Evolutionary conservation across 2,797 vertebrate genomes (phyloP).

Genomic region (Sorex maritimensis): DNA sequence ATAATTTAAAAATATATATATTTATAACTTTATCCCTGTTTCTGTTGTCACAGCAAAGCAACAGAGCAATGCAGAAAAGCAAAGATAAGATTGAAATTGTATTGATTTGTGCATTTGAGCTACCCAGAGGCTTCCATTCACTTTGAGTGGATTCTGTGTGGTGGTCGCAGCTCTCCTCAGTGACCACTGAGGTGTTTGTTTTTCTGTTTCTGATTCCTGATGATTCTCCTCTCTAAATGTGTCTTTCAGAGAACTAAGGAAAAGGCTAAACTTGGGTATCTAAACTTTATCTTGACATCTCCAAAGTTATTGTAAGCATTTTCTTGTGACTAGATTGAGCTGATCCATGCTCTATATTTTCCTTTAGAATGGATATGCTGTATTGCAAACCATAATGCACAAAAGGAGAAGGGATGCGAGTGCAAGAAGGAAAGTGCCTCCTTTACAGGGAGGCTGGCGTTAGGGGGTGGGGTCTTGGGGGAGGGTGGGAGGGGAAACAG

Average conservation of each 20-base stretch:
- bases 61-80: neutral
- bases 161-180: neutral
- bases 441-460: too few species aligned
- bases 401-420: too few species aligned
- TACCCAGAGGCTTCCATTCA: neutral
- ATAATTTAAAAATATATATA: constrained; percentile 28
- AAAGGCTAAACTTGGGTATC: neutral
- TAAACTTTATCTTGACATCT: constrained; percentile 31
- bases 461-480: too few species aligned
- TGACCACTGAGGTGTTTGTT: constrained; percentile 35
- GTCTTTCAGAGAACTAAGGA: constrained; percentile 44
- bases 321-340: constrained; percentile 16
- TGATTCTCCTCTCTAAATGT: neutral
- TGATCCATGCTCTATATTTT: neutral
- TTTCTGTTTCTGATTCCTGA: neutral
- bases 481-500: too few species aligned
- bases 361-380: constrained; percentile 31
- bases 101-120: constrained; percentile 40
- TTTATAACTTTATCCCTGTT: neutral
- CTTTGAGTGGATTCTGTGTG: neutral
- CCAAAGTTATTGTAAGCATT: constrained; percentile 36
- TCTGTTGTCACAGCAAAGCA: neutral
- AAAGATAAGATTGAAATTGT: constrained; percentile 28
- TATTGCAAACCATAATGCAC: too few species aligned
- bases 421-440: too few species aligned